phyloP scores from a whole-genome alignment of 2,888 invertebrate genomes.

The Eurois occulta region DNA sequence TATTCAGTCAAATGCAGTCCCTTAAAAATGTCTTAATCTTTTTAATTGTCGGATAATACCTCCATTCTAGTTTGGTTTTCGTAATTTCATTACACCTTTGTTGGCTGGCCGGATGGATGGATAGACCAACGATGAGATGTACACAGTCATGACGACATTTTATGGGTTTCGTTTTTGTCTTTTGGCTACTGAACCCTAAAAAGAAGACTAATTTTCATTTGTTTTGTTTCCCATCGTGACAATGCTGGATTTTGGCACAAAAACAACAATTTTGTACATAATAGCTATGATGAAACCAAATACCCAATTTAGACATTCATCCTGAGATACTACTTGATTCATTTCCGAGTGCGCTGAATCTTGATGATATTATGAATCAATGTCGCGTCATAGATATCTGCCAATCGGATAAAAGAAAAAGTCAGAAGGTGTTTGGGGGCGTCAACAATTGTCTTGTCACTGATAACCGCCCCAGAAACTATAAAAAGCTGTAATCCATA shows the following conservation, averaged over 20 bases:
- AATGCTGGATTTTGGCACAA: neutral
- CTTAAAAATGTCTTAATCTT: no score
- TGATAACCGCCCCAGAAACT: conserved; percentile 27
- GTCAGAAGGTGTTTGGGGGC: conserved; percentile 12
- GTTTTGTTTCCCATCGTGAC: neutral
- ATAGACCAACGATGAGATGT: no score
- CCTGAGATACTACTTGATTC: neutral
- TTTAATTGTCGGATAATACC: no score
- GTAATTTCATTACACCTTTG: no score
- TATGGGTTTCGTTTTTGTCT: no score
- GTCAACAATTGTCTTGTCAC: conserved; percentile 18
- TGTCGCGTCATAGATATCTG: conserved; percentile 10
- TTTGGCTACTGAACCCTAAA: no score
- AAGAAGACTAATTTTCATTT: no score
- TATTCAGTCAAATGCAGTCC: no score
- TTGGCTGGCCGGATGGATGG: no score
- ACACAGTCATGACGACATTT: no score
- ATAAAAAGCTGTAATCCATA: conserved; percentile 5
- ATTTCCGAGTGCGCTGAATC: conserved; percentile 8
- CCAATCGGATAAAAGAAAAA: conserved; percentile 25
- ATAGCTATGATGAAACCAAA: neutral
- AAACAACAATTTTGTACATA: neutral
- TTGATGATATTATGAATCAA: conserved; percentile 21
- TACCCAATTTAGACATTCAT: neutral
- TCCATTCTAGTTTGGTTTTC: no score